Conservation (phyloP, 2,888 invertebrate genomes). For the Aleiodes leptofemur region DNA sequence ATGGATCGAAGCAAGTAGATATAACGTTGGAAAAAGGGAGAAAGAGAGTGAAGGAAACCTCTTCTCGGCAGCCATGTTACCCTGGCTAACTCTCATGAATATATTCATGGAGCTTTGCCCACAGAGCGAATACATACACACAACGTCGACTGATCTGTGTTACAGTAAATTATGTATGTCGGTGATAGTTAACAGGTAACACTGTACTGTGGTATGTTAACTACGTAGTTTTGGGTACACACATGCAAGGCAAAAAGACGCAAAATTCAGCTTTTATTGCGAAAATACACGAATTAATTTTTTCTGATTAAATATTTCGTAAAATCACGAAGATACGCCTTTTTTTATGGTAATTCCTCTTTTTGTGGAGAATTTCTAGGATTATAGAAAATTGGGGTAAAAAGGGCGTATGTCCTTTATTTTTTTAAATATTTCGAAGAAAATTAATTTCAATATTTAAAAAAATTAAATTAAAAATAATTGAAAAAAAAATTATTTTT, state of each 20-base stretch:
- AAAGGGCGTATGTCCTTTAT: no score
- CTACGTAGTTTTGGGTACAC: slow-evolving; percentile 27
- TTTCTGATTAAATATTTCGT: no score
- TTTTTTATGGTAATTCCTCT: no score
- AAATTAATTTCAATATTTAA: no score
- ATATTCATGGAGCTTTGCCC: slow-evolving; percentile 58
- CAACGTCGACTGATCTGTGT: slow-evolving; percentile 6
- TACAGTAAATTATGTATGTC: slow-evolving; percentile 45
- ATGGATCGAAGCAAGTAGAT: slow-evolving; percentile 10
- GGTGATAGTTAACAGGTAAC: slow-evolving; percentile 49
- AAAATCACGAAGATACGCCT: no score
- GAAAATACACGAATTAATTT: no score
- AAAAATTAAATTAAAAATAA: no score
- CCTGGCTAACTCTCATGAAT: slow-evolving; percentile 60
- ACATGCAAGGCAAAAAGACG: not conserved
- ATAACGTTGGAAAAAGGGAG: slow-evolving; percentile 12
- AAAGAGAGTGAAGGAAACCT: slow-evolving; percentile 25
- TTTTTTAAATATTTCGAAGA: no score
- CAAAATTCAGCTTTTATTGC: no score
- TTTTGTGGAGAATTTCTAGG: no score
- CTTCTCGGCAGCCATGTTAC: slow-evolving; percentile 58
- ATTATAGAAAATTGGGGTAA: no score
- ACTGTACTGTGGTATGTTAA: slow-evolving; percentile 43
- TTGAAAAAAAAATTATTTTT: no score
- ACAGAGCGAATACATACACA: slow-evolving; percentile 33